Base-by-base conservation (phyloP, 2,797 vertebrate species). In the Siniperca scherzeri region DNA sequence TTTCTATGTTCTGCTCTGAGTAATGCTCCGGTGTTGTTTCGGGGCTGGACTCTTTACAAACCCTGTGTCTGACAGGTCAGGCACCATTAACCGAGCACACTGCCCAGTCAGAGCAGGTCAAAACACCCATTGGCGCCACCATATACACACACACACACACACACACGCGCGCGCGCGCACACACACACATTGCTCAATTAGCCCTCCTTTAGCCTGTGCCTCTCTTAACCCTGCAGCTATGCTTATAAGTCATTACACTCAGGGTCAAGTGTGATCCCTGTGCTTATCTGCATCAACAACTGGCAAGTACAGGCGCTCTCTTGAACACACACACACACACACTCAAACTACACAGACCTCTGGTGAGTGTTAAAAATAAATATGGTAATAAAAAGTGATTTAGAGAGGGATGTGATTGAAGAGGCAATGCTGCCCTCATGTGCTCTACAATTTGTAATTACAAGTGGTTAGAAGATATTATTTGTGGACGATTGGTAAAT, bases 251-350 rank as follows among this genome's bases (percentile, higher is more conserved):
- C 92, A 94, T 94, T 94, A 94, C 76, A 89, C 88, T 93, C 91
- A 92, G 91, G 92, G 93, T 93, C 94, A 94, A 93, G 93, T 93
- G 88, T 93, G 91, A 95, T 95, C 93, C 91, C 87, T 80, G 75
- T 72, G 80, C 90, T 94, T 92, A 94, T 94, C 89, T 93, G 90
- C 90, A 90, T 93, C 89, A 91, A 88, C 92, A 86, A 87, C 88
- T 80, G 77, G 82, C 86, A 87, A 88, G 89, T 87, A 83, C 80
- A 86, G 70, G 64, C 62, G 4, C 25, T 42, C 62, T 57, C 71
- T 33, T 11, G 7, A 78, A 57, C 55, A 38, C 61, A 59, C 55
- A 83, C 64, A 73, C 59, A 74, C 42, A 69, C 59, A 60, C 48
- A 12, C 25, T 57, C 67, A 46, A 17, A 53, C 62, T 44, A 3